Base-by-base conservation (phyloP, 2,888 invertebrate species). In the Chironomus riparius region DNA sequence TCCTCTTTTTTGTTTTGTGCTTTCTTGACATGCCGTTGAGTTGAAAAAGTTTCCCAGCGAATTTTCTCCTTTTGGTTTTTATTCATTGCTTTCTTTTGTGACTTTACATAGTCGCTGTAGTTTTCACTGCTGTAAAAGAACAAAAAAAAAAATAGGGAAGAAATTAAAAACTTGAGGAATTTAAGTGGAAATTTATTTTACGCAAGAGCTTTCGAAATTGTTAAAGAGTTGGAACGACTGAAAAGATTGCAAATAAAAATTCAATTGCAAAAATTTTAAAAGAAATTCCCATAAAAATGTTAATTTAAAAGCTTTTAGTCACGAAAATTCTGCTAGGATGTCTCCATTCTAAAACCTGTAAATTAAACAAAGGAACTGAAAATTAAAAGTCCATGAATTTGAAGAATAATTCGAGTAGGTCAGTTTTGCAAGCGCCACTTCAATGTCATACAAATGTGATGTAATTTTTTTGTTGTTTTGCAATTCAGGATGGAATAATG, bases 131-230 rank as follows among this genome's bases (percentile, higher is more conserved):
- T 12, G 65, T 6, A 22, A 62, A 62, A 22, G 62, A 22, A n/a
- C n/a, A n/a, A n/a, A n/a, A n/a, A n/a, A n/a, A n/a, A n/a, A n/a
- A 22, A 62, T 7, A 10, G 21, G 22, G 13, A 65, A 38, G 28
- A 74, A 74, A 74, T 68, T 74, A 73, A 73, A 73, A 73, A 73
- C 28, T 74, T 74, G 65, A 18, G 65, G 74, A 74, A 74, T 74
- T 74, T 74, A 62, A 74, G 74, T 68, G 68, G 68, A 68, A 74
- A 74, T 74, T 68, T 73, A 61, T 74, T 62, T 74, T 48, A 71
- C 38, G 38, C 38, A 38, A 10, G 38, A 71, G 56, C 47, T 71
- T 71, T 65, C 62, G 21, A 3, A 28, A 15, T 50, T 24, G 62
- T 21, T 13, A 24, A 24, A 24, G 22, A 65, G 21, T 65, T 13